Evolutionary conservation across 1,140 invertebrate genomes (phyloP).

Genomic region (Drosophila cardini): DNA sequence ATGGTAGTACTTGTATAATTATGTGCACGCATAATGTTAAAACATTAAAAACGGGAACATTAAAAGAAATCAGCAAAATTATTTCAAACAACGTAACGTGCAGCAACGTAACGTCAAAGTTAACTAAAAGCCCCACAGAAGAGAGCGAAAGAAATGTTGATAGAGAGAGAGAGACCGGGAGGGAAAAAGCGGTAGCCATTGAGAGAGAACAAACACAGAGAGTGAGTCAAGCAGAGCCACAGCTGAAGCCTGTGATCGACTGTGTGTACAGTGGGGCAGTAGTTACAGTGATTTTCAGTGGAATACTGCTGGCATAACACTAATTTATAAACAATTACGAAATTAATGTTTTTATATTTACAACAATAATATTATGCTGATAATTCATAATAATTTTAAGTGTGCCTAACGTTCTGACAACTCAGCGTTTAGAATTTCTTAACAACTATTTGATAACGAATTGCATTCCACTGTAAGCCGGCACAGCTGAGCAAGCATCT

Average conservation of each 20-base stretch:
- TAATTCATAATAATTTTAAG: not conserved
- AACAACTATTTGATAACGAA: not conserved
- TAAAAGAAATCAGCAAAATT: conserved; percentile 20
- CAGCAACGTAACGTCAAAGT: conserved; percentile 29
- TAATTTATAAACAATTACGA: too few species aligned
- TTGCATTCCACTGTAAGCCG: conserved; percentile 23
- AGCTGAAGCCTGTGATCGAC: not conserved
- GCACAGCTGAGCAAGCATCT: conserved; percentile 57
- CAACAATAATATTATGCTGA: too few species aligned
- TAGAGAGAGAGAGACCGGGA: not conserved
- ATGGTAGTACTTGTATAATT: not conserved
- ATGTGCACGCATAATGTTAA: not conserved
- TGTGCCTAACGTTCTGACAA: conserved; percentile 5
- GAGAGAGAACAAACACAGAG: not conserved
- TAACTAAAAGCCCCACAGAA: conserved; percentile 31
- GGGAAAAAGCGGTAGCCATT: too few species aligned
- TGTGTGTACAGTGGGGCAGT: not conserved
- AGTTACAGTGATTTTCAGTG: not conserved
- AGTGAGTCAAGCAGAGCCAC: not conserved
- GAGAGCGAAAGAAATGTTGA: not conserved
- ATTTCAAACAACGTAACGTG: conserved; percentile 23
- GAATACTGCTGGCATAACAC: too few species aligned
- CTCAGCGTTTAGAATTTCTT: not conserved
- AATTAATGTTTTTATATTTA: too few species aligned
- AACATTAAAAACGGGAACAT: conserved; percentile 17